Evolutionary conservation across 64 coral and sea anemone species (phyloP).

Genomic region (Actinia tenebrosa): DNA sequence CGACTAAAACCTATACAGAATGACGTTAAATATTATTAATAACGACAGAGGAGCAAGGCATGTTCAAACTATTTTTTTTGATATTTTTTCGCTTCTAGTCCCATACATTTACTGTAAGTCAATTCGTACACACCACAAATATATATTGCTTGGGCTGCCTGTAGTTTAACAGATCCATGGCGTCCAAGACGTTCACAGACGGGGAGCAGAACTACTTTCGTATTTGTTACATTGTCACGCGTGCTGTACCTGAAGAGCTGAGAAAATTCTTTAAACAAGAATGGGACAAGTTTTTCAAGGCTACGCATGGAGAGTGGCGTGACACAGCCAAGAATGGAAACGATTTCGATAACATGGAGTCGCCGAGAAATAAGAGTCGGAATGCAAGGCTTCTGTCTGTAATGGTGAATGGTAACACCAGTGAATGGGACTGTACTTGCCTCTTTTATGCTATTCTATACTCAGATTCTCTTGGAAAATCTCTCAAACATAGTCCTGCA

Average conservation of each 20-base stretch:
- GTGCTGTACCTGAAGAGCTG: conserved; percentile 1
- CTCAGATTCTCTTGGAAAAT: conserved; percentile 16
- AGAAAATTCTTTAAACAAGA: conserved; percentile 26
- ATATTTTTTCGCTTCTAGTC: no score
- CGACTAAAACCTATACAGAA: no score
- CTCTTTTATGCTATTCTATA: conserved; percentile 19
- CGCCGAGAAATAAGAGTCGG: neutral
- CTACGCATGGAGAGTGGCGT: conserved; percentile 15
- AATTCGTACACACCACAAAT: no score
- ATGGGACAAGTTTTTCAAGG: conserved; percentile 40
- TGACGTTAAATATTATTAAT: no score
- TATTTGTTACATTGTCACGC: neutral
- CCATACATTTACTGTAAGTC: no score
- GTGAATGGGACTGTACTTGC: neutral
- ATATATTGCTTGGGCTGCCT: no score
- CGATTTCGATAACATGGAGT: neutral
- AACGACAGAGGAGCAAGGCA: no score
- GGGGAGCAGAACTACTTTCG: conserved; percentile 2
- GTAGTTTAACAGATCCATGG: neutral
- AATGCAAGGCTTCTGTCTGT: neutral
- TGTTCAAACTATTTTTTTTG: no score
- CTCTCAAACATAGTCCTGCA: neutral
- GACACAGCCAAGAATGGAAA: conserved; percentile 17
- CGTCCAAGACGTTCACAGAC: neutral
- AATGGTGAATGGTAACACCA: conserved; percentile 25